phyloP scores from a whole-genome alignment of 2,888 invertebrate genomes.

The Baccha elongata region DNA sequence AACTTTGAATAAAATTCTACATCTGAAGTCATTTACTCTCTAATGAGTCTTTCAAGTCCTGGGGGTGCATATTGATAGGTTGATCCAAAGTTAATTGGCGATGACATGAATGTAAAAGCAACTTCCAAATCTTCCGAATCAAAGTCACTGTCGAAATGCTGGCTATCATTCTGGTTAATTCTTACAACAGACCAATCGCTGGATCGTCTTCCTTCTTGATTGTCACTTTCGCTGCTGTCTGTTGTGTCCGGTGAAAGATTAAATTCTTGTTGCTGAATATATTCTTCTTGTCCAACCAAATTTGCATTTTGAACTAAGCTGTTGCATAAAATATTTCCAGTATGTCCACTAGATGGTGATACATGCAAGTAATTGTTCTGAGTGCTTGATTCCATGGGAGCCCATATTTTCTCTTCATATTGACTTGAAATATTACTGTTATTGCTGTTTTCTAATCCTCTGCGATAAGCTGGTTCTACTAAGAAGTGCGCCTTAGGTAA shows the following conservation, averaged over 20 bases:
- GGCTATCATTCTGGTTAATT: neutral
- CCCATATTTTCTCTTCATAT: constrained; percentile 39
- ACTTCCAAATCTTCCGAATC: constrained; percentile 33
- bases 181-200: constrained; percentile 35
- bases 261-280: too few species aligned
- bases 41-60: constrained; percentile 4
- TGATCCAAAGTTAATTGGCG: neutral
- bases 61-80: neutral
- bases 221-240: constrained; percentile 45
- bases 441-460: too few species aligned
- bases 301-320: constrained; percentile 49
- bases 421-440: constrained; percentile 43
- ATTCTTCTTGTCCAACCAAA: constrained; percentile 1
- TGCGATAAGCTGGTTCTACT: too few species aligned
- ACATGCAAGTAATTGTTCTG: constrained; percentile 34
- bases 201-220: constrained; percentile 8
- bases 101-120: constrained; percentile 32
- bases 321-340: neutral
- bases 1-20: neutral
- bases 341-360: neutral
- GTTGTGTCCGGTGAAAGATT: constrained; percentile 71
- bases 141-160: constrained; percentile 27
- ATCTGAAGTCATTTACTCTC: neutral
- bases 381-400: constrained; percentile 33
- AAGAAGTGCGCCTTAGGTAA: constrained; percentile 88